These are phyloP conservation scores for Pocillopora damicornis DNA, from an alignment of 64 coral and sea anemone genomes.

Conservation along the genomic window DNA sequence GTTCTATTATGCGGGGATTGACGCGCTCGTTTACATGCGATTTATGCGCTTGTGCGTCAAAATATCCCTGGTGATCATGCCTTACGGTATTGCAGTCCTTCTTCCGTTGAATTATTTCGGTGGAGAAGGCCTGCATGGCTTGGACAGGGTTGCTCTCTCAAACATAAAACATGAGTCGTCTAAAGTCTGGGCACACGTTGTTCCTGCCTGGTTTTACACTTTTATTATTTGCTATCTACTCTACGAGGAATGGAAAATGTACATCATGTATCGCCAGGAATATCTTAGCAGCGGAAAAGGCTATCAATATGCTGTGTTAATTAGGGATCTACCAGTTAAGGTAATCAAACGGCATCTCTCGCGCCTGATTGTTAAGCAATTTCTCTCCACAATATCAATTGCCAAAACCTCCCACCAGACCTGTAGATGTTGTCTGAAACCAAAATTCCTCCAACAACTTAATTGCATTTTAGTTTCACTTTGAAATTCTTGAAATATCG, in stretches of 20 bases:
- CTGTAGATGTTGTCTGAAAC: no score
- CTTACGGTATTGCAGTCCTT: slow-evolving; percentile 54
- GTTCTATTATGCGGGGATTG: slow-evolving; percentile 58
- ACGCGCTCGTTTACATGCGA: slow-evolving; percentile 64
- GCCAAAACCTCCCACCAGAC: no score
- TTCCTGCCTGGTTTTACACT: slow-evolving; percentile 52
- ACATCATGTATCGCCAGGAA: slow-evolving; percentile 54
- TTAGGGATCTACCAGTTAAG: slow-evolving; percentile 65
- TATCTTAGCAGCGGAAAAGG: slow-evolving; percentile 38
- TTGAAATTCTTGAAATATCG: no score
- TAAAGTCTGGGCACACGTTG: slow-evolving; percentile 49
- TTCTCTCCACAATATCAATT: no score
- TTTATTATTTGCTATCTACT: slow-evolving; percentile 57
- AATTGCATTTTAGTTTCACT: no score
- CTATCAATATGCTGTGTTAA: slow-evolving; percentile 43
- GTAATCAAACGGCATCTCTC: neutral
- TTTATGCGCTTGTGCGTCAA: slow-evolving; percentile 49
- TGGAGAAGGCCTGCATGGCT: neutral
- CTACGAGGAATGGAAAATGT: slow-evolving; percentile 54
- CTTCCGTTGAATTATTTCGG: slow-evolving; percentile 44
- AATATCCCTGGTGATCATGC: slow-evolving; percentile 45
- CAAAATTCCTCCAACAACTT: no score
- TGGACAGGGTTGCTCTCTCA: slow-evolving; percentile 44
- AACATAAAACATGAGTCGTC: slow-evolving; percentile 10
- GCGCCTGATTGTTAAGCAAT: no score